Evolutionary conservation across 2,888 invertebrate genomes (phyloP).

Genomic region (Eristalinus aeneus): DNA sequence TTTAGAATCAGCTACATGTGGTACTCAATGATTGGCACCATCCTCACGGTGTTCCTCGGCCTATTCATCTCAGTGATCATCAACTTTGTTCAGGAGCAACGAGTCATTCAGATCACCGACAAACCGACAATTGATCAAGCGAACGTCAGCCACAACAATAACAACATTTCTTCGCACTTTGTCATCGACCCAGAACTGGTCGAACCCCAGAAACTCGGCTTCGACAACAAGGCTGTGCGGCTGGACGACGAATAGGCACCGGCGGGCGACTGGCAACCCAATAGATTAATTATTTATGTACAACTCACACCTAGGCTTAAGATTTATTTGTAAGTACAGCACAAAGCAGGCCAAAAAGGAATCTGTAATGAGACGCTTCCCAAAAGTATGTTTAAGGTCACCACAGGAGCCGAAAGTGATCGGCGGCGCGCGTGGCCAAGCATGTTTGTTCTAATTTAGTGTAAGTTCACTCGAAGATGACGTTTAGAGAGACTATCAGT

Average conservation of each 20-base stretch:
- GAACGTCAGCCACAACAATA: slow-evolving; percentile 28
- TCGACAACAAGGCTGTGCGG: slow-evolving; percentile 78
- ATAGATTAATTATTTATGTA: slow-evolving; percentile 64
- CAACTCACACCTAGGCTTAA: slow-evolving; percentile 20
- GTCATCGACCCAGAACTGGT: slow-evolving; percentile 55
- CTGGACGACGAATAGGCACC: slow-evolving; percentile 77
- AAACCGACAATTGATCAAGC: slow-evolving; percentile 71
- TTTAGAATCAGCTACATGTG: slow-evolving; percentile 93
- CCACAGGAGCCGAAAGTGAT: neutral
- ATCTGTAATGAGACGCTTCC: neutral
- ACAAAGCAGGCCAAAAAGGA: neutral
- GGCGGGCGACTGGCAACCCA: slow-evolving; percentile 4
- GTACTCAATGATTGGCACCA: slow-evolving; percentile 92
- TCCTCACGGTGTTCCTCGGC: slow-evolving; percentile 88
- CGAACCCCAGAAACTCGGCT: slow-evolving; percentile 72
- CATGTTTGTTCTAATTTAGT: neutral
- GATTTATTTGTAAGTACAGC: neutral
- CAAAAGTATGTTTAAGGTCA: neutral
- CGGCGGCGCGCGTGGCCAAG: slow-evolving; percentile 3
- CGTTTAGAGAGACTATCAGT: slow-evolving; percentile 44
- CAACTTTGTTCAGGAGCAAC: slow-evolving; percentile 79
- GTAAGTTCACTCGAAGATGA: neutral
- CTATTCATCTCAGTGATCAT: slow-evolving; percentile 86
- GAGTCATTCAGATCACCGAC: slow-evolving; percentile 76
- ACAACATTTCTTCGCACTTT: slow-evolving; percentile 53